Conservation (phyloP, 1,140 invertebrate species). For the Magallana angulata region DNA sequence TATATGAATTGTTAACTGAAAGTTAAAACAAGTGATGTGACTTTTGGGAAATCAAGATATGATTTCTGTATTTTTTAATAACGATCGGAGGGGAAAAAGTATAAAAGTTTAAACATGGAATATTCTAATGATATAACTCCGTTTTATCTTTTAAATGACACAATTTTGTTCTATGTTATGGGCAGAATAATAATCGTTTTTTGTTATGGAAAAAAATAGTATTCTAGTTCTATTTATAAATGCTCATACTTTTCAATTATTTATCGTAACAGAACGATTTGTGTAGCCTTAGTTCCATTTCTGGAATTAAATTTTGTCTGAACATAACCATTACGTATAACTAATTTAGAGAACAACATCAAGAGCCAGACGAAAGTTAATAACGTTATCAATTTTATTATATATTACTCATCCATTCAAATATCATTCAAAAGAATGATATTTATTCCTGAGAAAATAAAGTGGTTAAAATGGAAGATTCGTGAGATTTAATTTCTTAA, state of each 20-base stretch:
- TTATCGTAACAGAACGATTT: not conserved
- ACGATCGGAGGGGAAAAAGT: not conserved
- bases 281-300: not conserved
- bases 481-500: no score
- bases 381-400: no score
- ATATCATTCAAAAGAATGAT: no score
- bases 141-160: slow-evolving; percentile 9
- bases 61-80: not conserved
- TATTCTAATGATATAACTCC: not conserved
- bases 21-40: not conserved
- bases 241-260: not conserved
- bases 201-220: no score
- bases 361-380: no score
- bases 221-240: no score
- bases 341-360: no score
- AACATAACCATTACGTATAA: not conserved
- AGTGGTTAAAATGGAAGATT: no score
- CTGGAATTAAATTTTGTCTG: not conserved
- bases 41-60: not conserved
- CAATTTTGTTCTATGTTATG: not conserved
- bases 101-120: slow-evolving; percentile 20
- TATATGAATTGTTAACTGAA: not conserved
- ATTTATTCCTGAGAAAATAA: no score
- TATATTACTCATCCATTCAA: no score
- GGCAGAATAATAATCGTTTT: not conserved